phyloP scores from a whole-genome alignment of 1,140 invertebrate species.

The Drosophila takahashii region DNA sequence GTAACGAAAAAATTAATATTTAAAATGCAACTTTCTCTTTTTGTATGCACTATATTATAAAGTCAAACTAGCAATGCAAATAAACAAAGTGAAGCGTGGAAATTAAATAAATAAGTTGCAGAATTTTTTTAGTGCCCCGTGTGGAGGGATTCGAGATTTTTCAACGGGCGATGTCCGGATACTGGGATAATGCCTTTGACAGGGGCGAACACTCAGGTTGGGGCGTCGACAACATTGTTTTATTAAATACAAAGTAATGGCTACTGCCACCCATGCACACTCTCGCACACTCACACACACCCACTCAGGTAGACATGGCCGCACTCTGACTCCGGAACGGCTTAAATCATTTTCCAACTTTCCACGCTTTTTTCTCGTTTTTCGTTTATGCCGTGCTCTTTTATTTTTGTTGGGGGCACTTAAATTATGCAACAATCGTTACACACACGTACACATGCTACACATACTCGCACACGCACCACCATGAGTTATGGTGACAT shows the following conservation, averaged over 20 bases:
- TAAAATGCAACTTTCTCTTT: background rate
- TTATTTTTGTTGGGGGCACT: conserved; percentile 28
- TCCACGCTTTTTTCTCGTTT: background rate
- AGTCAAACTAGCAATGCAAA: conserved; percentile 7
- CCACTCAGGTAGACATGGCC: conserved; percentile 3
- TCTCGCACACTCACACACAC: background rate
- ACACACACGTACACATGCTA: conserved; percentile 12
- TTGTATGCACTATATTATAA: background rate
- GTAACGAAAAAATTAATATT: conserved; percentile 13
- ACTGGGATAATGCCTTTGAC: conserved; percentile 56
- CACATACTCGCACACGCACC: background rate
- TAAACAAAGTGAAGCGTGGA: background rate
- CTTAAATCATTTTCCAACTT: conserved; percentile 56
- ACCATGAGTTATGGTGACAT: conserved; percentile 22
- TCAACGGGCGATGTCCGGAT: conserved; percentile 15
- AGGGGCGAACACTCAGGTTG: conserved; percentile 18
- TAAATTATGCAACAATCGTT: conserved; percentile 54
- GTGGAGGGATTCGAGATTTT: conserved; percentile 53
- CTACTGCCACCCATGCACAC: conserved; percentile 12
- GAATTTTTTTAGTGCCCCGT: conserved; percentile 9
- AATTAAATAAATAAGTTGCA: conserved; percentile 15
- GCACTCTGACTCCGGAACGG: conserved; percentile 28
- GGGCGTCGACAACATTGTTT: conserved; percentile 65
- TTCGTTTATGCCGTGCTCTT: conserved; percentile 1
- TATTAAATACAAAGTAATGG: conserved; percentile 75